Base-by-base conservation (phyloP, 2,888 invertebrate genomes). In the Orchestes rusci region DNA sequence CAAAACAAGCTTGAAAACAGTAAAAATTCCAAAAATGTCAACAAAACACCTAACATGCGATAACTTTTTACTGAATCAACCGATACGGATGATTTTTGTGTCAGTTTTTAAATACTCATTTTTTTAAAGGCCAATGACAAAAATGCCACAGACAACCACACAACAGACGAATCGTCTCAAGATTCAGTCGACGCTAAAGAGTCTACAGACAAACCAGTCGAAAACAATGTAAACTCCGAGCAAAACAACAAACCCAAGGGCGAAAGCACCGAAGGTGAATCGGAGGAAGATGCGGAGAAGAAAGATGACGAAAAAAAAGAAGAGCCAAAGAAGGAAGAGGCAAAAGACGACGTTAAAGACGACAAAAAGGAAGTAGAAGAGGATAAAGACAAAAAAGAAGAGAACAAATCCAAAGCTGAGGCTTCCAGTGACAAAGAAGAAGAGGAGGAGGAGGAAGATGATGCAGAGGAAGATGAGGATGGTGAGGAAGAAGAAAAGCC, bases 101-200 rank as follows among this genome's bases (percentile, higher is more conserved):
- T n/a, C n/a, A n/a, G n/a, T n/a, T n/a, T n/a, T n/a, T n/a, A n/a
- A n/a, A n/a, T n/a, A n/a, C 13, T 33, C 16, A 17, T 36, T 8
- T n/a, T 20, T 35, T 56, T 57, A 30, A 44, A 60, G 60, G 46
- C 53, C 43, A 59, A 58, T 31, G 61, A 60, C 33, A 60, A 59
- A 41, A 57, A 53, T 48, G 56, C 50, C 30, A 54, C 53, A 41
- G 62, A 63, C 45, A 57, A 56, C 48, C 59, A 57, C 33, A 59
- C 59, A 16, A 59, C 59, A 23, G 43, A 43, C 27, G 63, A 63
- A 45, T 58, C 61, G 7, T 61, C 62, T 15, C 61, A 63, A 50
- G 62, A 61, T 36, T 59, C 60, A 10, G 52, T 55, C 39, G 60
- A 58, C 44, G 41, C 45, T 18, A 54, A 56, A 33, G 52, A 53